phyloP scores from a whole-genome alignment of 1,140 invertebrate genomes.

The Drusus annulatus region DNA sequence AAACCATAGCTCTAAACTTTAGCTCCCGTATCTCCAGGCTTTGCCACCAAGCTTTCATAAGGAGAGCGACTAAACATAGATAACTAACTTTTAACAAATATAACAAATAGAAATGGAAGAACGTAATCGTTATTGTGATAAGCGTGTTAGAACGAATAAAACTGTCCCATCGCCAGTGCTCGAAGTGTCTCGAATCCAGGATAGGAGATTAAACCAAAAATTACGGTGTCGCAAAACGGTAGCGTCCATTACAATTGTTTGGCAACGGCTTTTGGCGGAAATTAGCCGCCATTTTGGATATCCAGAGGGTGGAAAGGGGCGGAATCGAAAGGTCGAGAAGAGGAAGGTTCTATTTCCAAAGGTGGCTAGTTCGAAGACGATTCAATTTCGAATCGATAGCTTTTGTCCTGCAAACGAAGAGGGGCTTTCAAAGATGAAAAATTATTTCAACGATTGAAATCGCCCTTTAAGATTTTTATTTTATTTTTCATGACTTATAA shows the following conservation, averaged over 20 bases:
- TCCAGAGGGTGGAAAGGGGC: background rate
- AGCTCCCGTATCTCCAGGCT: too few species aligned
- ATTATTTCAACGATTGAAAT: background rate
- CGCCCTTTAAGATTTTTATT: too few species aligned
- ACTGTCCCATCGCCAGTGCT: background rate
- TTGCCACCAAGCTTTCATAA: too few species aligned
- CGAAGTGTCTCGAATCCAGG: background rate
- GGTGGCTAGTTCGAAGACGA: slow-evolving; percentile 37
- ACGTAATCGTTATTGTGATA: too few species aligned
- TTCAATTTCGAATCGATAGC: slow-evolving; percentile 39
- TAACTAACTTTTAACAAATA: too few species aligned
- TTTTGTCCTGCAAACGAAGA: slow-evolving; percentile 15
- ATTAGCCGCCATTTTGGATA: slow-evolving; percentile 38
- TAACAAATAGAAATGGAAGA: too few species aligned
- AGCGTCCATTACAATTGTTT: slow-evolving; percentile 42
- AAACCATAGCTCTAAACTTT: too few species aligned
- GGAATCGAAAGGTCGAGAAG: slow-evolving; percentile 10
- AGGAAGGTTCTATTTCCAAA: slow-evolving; percentile 16
- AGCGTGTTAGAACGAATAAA: background rate
- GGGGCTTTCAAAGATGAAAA: slow-evolving; percentile 14
- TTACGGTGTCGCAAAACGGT: slow-evolving; percentile 33
- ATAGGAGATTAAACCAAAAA: slow-evolving; percentile 37
- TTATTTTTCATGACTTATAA: too few species aligned
- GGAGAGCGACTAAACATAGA: too few species aligned
- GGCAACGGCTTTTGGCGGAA: slow-evolving; percentile 38